Conservation (phyloP, 2,113 vertebrate genomes). For the Clarias gariepinus region DNA sequence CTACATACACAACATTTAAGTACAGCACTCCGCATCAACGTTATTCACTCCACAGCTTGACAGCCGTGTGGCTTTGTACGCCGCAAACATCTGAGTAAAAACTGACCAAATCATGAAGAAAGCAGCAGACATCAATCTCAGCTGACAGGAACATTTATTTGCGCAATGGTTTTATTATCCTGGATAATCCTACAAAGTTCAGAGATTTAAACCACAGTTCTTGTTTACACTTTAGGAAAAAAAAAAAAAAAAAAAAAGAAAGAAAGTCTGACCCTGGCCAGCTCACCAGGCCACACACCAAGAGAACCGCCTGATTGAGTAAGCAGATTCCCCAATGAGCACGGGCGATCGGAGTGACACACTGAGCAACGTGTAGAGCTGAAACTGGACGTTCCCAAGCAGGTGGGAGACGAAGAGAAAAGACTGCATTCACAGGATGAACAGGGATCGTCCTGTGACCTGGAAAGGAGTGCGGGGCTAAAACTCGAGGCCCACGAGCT, state of each 20-base stretch:
- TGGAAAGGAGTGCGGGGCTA: conserved; percentile 1
- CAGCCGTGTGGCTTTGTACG: background rate
- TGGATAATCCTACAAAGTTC: conserved; percentile 2
- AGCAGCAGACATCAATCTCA: conserved; percentile 12
- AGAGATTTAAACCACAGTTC: conserved; percentile 14
- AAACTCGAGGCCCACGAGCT: background rate
- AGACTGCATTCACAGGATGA: conserved; percentile 22
- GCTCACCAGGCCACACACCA: conserved; percentile 38
- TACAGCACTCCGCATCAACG: background rate
- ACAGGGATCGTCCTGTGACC: conserved; percentile 14
- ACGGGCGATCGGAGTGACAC: background rate
- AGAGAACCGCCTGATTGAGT: conserved; percentile 1
- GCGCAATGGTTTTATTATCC: conserved; percentile 11
- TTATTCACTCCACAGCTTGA: background rate
- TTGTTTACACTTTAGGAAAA: background rate
- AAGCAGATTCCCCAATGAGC: background rate
- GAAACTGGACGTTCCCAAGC: background rate
- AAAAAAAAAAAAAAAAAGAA: background rate
- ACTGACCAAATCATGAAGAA: conserved; percentile 19
- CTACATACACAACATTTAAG: background rate
- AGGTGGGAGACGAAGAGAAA: conserved; percentile 39
- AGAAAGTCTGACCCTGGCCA: conserved; percentile 12
- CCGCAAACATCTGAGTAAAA: conserved; percentile 12
- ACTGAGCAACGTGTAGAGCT: background rate
- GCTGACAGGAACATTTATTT: conserved; percentile 16